These are phyloP conservation scores for Clarias pachynema DNA, from an alignment of 2,797 vertebrate species.

Conservation along the genomic window DNA sequence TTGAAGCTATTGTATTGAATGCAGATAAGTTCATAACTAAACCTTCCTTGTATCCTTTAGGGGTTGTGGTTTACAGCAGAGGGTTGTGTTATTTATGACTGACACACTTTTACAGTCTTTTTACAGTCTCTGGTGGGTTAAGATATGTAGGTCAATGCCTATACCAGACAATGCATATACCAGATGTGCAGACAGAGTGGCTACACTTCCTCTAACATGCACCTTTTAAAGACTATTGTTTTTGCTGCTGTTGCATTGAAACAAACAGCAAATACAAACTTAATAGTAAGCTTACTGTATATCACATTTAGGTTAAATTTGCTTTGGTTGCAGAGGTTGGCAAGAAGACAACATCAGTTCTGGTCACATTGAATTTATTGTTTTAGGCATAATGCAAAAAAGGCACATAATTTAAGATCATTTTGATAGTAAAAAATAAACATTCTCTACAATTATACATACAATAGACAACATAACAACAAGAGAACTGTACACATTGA, in stretches of 20 bases:
- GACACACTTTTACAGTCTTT: slow-evolving; percentile 21
- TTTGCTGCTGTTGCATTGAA: slow-evolving; percentile 7
- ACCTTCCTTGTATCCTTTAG: background rate
- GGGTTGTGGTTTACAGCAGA: background rate
- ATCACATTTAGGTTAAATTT: background rate
- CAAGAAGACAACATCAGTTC: background rate
- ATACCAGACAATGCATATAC: slow-evolving; percentile 66
- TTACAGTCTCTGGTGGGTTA: slow-evolving; percentile 42
- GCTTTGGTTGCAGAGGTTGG: background rate
- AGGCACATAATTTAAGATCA: slow-evolving; percentile 54
- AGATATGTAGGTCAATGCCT: slow-evolving; percentile 67
- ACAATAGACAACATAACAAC: slow-evolving; percentile 1
- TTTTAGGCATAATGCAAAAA: slow-evolving; percentile 26
- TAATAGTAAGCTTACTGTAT: background rate
- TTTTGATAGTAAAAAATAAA: slow-evolving; percentile 40
- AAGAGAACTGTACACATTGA: slow-evolving; percentile 19
- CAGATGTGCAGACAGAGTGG: slow-evolving; percentile 71
- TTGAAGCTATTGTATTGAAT: background rate
- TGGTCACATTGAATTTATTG: slow-evolving; percentile 17
- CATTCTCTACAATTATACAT: slow-evolving; percentile 36
- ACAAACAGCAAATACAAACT: background rate
- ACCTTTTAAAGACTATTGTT: slow-evolving; percentile 38
- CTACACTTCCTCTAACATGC: slow-evolving; percentile 64
- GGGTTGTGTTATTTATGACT: slow-evolving; percentile 16
- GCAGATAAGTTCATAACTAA: background rate